Base-by-base conservation (phyloP, 2,888 invertebrate species). In the Phrixothrix hirtus region DNA sequence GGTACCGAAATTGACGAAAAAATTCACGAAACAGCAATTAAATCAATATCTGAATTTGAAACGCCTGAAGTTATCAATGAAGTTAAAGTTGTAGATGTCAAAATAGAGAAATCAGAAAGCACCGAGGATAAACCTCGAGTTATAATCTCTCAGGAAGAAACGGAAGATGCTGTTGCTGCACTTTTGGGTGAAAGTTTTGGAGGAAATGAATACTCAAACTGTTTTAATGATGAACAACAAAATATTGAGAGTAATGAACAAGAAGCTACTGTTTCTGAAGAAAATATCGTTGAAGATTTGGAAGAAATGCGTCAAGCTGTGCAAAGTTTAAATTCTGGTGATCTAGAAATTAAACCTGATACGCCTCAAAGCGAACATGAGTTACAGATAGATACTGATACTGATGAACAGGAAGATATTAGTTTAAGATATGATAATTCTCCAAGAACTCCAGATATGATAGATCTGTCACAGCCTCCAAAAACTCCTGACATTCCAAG, bases 121-220 rank as follows among this genome's bases (percentile, higher is more conserved):
- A 1, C 69, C 75, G 2, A 89, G 55, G 90, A 90, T 66, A 91
- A 90, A 68, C 88, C 88, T 0, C 81, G 91, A 36, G 89, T 88
- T 6, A 81, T 89, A 0, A 93, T 93, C 65, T 93, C 92, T 0
- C 93, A 93, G 75, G 93, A 93, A 77, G 93, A 94, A 76, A 94
- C 93, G 0, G 93, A 91, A 74, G 92, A 92, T 72, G 94, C 94
- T 0, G 93, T 94, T 0, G 92, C 92, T 5, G 92, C 93, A 1
- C 76, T 94, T 16, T 75, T 94, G 44, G 92, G 90, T 15, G 92
- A 92, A 74, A 91, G 92, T 61, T 92, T 93, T 68, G 88, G 89
- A 1, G 86, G 83, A 10, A 77, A 78, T 29, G 81, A 78, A 64
- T 79, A 79, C 62, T 81, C 80, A 58, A 81, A 81, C 66, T 81